Base-by-base conservation (phyloP, 2,888 invertebrate genomes). In the Agrypnus murinus region DNA sequence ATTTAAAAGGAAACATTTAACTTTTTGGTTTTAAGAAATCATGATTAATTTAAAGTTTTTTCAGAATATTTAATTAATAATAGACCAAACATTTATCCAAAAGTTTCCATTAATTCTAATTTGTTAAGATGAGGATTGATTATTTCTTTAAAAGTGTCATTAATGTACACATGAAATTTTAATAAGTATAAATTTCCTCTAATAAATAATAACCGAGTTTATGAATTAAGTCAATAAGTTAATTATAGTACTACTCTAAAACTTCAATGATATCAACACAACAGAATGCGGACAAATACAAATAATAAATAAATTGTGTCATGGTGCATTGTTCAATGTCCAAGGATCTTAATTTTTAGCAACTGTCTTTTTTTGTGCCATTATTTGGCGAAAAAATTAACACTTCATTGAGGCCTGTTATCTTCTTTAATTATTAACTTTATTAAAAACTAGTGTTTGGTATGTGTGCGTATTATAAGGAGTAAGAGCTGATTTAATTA, bases 171-270 rank as follows among this genome's bases (percentile, higher is more conserved):
- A 46, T 59, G 31, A 48, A 62, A 62, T 62, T 48, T 69, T 72
- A 72, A 65, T 72, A 55, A 65, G 58, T 65, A 62, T 46, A 65
- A 65, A 60, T 60, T 48, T 59, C 45, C 46, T 62, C 55, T 60
- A 69, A 55, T 65, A 69, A 55, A 55, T 55, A 55, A 55, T 72
- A 68, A 72, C 58, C 31, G 62, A 64, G 63, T 58, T 64, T 62
- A 70, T 72, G 65, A 72, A 72, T 72, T 69, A 69, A 72, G 63
- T 31, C 69, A 72, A 72, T 72, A 69, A 66, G 48, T 67, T 72
- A 70, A 72, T 72, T 72, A 64, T 58, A 69, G 50, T 36, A 46
- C n/a, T n/a, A n/a, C 17, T 43, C 17, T 40, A 55, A 64, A 55
- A 38, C 48, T 40, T 9, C 64, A 40, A 64, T 64, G 64, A 64